A percentile compares a stretch with the other conserved stretches of the same genome.
Evolutionary conservation across 2,113 vertebrate species (phyloP).

Genomic region (Hydrolagus affinis): DNA sequence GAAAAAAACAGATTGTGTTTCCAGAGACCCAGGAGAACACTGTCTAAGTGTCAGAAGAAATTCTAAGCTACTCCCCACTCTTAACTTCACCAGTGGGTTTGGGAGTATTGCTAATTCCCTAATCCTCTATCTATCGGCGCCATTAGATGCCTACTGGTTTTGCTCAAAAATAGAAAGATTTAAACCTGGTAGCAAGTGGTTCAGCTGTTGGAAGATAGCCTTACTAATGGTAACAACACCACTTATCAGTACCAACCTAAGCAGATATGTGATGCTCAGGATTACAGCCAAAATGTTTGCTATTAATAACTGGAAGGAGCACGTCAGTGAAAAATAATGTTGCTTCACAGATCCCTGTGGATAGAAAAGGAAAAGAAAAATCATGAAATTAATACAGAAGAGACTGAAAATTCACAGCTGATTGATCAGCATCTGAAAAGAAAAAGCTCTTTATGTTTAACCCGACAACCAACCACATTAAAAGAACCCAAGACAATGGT

Average conservation of each 20-base stretch:
- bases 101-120: not conserved
- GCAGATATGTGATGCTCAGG: not conserved
- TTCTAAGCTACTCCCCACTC: not conserved
- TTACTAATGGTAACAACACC: not conserved
- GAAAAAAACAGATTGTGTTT: slow-evolving; percentile 1
- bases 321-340: not conserved
- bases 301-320: not conserved
- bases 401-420: no score
- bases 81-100: not conserved
- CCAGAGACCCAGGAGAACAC: not conserved
- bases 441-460: no score
- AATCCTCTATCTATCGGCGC: not conserved
- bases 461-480: no score
- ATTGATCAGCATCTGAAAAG: no score
- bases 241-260: not conserved
- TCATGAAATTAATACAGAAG: not conserved
- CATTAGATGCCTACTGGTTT: not conserved
- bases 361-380: not conserved
- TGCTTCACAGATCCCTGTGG: not conserved
- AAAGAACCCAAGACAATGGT: no score
- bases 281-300: slow-evolving; percentile 15
- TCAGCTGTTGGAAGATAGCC: slow-evolving; percentile 1
- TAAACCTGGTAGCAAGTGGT: not conserved
- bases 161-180: not conserved
- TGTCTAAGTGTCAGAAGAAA: not conserved